Evolutionary conservation across 2,797 vertebrate genomes (phyloP), one percentile per base, ranked within the genome.

Genomic region (Gymnothorax javanicus): DNA sequence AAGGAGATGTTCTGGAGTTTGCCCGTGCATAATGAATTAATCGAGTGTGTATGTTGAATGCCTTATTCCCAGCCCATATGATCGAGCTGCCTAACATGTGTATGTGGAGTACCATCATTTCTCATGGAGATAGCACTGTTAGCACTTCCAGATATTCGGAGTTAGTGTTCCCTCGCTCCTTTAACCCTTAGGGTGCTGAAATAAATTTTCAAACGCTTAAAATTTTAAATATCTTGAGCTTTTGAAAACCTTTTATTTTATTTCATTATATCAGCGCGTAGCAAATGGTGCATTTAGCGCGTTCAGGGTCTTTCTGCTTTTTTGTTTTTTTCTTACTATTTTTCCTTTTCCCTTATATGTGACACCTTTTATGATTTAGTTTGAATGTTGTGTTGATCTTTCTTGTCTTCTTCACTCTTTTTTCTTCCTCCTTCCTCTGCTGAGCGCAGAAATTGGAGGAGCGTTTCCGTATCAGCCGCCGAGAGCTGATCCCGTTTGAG

Each of bases 401-500:
- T 20, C 20, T 82, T 82, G 77, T 54, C 54, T 82, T 82, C 23
- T 27, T 82, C 81, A n/a, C 7, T 4, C 20, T 79, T 50, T 43
- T 79, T 23, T 79, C 23, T 23, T 79, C 9, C 9, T 7, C 12
- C 13, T 25, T 2, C 77, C 8, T 56, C 56, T 56, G 57, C 81
- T 59, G 81, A 17, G 75, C 25, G 43, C 57, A 99, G 99, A 99
- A 98, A 93, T 92, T 99, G 91, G 99, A 99, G 92, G 99, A 99
- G 89, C 95, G 98, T 88, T 99, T 99, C 91, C 95, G 98, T 33
- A 97, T 99, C 89, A 99, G 98, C 96, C 93, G 97, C 64, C 96
- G 97, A 83, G 98, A 99, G 92, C 93, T 99, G 89, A 97, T 99
- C 57, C 96, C 96, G 33, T 97, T 99, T 87, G 99, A 99, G 93